phyloP scores from a whole-genome alignment of 2,888 invertebrate genomes.

The Melinopterus prodromus region DNA sequence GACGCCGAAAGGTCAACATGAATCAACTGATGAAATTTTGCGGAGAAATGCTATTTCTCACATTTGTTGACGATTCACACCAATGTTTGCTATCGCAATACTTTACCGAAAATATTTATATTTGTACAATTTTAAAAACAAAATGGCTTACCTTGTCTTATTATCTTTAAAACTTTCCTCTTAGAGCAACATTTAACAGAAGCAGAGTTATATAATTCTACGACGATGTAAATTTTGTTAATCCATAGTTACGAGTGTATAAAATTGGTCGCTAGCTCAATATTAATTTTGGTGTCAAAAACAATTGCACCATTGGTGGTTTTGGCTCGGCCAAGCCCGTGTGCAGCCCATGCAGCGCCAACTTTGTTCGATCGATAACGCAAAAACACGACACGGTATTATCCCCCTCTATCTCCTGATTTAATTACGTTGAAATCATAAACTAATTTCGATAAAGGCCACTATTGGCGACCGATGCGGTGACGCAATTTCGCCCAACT shows the following conservation, averaged over 20 bases:
- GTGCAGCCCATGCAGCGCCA: background rate
- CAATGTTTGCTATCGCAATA: too few relatives aligned
- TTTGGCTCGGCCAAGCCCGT: background rate
- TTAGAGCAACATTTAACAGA: background rate
- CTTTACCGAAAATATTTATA: too few relatives aligned
- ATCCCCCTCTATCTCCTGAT: background rate
- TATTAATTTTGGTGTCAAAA: background rate
- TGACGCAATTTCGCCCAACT: slow-evolving; percentile 26
- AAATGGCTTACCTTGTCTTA: too few relatives aligned
- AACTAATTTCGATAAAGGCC: slow-evolving; percentile 11
- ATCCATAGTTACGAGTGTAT: background rate
- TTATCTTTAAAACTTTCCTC: background rate
- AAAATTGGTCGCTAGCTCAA: background rate
- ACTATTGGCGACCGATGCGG: background rate
- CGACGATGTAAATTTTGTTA: background rate
- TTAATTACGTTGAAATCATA: slow-evolving; percentile 19
- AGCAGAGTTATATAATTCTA: background rate
- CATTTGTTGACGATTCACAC: too few relatives aligned
- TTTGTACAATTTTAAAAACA: too few relatives aligned
- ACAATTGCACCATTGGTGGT: background rate
- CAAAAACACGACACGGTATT: background rate
- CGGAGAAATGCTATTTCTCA: background rate
- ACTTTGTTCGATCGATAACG: background rate
- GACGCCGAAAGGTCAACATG: background rate
- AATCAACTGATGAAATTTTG: background rate